Conservation (phyloP, 2,888 invertebrate genomes). For the Abscondita cerata region DNA sequence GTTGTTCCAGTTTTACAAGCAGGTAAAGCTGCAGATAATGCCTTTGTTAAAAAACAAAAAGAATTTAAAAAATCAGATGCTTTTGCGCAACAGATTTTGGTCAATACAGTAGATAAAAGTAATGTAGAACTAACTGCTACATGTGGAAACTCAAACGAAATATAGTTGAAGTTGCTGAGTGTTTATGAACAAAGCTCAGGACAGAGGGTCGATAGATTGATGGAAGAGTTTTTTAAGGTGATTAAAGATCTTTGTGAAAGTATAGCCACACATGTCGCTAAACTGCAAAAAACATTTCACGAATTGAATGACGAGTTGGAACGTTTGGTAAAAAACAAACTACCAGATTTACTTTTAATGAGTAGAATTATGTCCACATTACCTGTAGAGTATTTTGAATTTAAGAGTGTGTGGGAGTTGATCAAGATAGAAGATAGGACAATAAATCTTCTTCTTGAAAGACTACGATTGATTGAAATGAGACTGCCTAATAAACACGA, state of each 20-base stretch:
- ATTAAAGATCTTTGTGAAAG: background rate
- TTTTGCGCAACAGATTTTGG: background rate
- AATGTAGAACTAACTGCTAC: background rate
- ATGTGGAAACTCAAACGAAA: background rate
- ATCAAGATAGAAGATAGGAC: background rate
- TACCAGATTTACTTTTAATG: background rate
- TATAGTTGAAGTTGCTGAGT: background rate
- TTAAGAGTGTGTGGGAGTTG: background rate
- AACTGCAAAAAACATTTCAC: background rate
- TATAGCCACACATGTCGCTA: background rate
- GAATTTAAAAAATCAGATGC: background rate
- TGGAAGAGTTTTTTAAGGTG: background rate
- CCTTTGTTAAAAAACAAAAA: background rate
- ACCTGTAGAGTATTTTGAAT: background rate
- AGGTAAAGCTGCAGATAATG: background rate
- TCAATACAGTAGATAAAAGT: background rate
- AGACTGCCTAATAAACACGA: background rate
- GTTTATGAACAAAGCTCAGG: background rate
- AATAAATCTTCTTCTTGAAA: background rate
- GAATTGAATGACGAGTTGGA: background rate
- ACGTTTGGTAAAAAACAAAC: background rate
- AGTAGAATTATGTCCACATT: constrained; percentile 3
- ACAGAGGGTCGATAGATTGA: background rate
- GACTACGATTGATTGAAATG: background rate
- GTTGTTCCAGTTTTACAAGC: background rate